Base-by-base conservation (phyloP, 1,140 invertebrate species). In the Saccostrea glomerata region DNA sequence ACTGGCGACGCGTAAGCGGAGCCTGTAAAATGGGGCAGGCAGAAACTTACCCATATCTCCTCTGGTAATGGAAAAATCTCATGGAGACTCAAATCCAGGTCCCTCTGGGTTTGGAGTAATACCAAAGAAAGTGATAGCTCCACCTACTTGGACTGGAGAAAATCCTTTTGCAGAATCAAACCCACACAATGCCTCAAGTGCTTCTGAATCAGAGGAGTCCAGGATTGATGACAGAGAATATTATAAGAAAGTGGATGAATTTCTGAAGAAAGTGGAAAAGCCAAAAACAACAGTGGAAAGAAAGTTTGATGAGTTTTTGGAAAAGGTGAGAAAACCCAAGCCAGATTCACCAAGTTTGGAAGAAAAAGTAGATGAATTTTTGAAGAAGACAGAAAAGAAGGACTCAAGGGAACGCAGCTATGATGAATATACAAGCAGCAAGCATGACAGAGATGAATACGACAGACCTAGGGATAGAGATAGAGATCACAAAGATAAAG, bases 231-330 rank as follows among this genome's bases (percentile, higher is more conserved):
- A 77, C 13, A 25, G 25, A 36, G 70, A 77, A 30, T 77, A 77
- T 63, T 23, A 63, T 60, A 54, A 85, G 25, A 85, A 85, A 85
- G 84, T 85, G 54, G 84, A 85, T 63, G 84, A 85, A 40, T 85
- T 85, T 63, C 55, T 85, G 17, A 85, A 85, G 56, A 85, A 85
- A 56, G 84, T 85, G 23, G 84, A 85, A 15, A 85, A 85, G 25
- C 84, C 84, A 13, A 85, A 85, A 85, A 36, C 84, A 85, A 85
- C 84, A 60, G 84, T 85, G n/a, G 84, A 85, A 56, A 58, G 84
- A 85, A 85, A 85, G 84, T 85, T 85, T 85, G 84, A 85, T 85
- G 84, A 85, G 25, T 85, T 85, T 30, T 63, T 85, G 55, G 84
- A 85, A 63, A 85, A 85, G 20, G 84, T 66, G 0, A 54, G 84